A percentile compares a stretch with the other conserved stretches of the same genome.
Evolutionary conservation across 2,113 vertebrate species (phyloP).

Genomic region (Alosa alosa): DNA sequence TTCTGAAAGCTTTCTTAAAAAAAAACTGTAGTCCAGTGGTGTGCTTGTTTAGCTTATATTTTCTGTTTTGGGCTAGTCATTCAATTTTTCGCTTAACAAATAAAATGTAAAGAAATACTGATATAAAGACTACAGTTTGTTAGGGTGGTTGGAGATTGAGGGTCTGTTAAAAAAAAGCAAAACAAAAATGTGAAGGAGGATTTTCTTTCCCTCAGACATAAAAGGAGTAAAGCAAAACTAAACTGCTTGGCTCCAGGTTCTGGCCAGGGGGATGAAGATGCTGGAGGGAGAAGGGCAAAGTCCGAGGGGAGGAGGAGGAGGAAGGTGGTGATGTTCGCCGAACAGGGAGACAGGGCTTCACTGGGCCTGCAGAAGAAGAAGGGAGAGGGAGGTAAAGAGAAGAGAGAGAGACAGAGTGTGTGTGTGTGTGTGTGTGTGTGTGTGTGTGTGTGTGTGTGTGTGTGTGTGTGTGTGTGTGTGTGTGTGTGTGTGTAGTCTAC

Average conservation of each 20-base stretch:
- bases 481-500: too few species aligned
- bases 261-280: too few species aligned
- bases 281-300: slow-evolving; percentile 21
- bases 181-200: not conserved
- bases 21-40: too few species aligned
- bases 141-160: not conserved
- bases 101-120: too few species aligned
- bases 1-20: too few species aligned
- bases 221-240: not conserved
- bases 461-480: too few species aligned
- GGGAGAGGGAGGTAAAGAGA: not conserved
- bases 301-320: not conserved
- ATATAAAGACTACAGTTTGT: not conserved
- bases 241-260: not conserved
- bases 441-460: too few species aligned
- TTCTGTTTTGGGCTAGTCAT: too few species aligned
- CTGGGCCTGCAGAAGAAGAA: slow-evolving; percentile 64
- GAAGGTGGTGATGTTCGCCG: slow-evolving; percentile 10
- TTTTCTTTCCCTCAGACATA: not conserved
- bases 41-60: too few species aligned
- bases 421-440: too few species aligned
- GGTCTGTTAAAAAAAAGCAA: not conserved
- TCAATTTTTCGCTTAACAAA: too few species aligned
- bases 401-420: not conserved
- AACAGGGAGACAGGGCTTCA: slow-evolving; percentile 45